These are phyloP conservation scores for Ammospiza nelsoni DNA, from an alignment of 2,113 vertebrate species.

Conservation along the genomic window DNA sequence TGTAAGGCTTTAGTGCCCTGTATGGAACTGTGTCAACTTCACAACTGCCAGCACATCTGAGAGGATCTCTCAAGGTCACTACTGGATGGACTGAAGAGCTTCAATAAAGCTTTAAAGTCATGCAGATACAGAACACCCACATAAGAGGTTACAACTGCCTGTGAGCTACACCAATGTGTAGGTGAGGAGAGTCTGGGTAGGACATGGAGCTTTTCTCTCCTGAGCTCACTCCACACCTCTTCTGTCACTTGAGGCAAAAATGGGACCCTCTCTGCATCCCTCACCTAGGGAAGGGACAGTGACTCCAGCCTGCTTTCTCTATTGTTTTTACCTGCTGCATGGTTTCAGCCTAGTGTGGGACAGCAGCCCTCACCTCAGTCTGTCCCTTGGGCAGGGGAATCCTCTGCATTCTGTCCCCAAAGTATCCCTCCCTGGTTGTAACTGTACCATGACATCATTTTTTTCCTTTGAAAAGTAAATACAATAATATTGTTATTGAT, in stretches of 20 bases:
- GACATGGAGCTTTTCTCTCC: background rate
- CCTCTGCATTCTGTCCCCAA: background rate
- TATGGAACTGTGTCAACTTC: background rate
- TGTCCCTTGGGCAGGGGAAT: background rate
- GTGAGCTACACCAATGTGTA: background rate
- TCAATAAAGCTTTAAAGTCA: background rate
- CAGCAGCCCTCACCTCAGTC: background rate
- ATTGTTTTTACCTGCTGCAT: background rate
- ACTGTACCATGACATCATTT: background rate
- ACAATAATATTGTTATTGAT: background rate
- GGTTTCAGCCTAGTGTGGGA: background rate
- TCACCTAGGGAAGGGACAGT: background rate
- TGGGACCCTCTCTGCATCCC: background rate
- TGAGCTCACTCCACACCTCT: background rate
- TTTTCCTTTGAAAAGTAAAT: background rate
- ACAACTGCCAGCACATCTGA: background rate
- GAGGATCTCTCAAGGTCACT: slow-evolving; percentile 32
- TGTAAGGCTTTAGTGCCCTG: background rate
- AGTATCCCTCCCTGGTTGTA: background rate
- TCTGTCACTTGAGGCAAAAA: background rate
- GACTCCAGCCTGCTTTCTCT: background rate
- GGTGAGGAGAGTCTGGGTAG: background rate
- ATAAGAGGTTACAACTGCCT: background rate
- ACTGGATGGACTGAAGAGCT: slow-evolving; percentile 1
- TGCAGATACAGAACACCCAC: background rate